Evolutionary conservation across 1,140 invertebrate genomes (phyloP), one percentile per base, ranked within the genome.

Genomic region (Eriocheir sinensis): DNA sequence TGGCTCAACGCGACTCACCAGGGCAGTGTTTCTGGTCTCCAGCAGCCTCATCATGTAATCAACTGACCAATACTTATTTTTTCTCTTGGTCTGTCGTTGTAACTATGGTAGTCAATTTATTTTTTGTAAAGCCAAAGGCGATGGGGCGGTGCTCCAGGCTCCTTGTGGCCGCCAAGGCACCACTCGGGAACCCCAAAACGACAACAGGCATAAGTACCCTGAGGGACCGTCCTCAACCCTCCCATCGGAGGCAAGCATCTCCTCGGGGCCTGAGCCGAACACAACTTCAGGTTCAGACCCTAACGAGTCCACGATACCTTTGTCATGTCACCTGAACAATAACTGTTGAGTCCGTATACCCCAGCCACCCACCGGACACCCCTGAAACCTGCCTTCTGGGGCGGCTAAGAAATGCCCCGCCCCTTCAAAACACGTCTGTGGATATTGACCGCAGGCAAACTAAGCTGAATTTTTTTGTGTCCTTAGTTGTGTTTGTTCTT

Each of bases 221-320:
- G 21, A n/a, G 60, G 60, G 60, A 72, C 4, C 60, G 27, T 72
- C 60, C 27, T 72, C 21, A 27, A 72, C 60, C 60, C 60, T 72
- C 60, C 60, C 60, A 72, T 72, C n/a, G 60, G 60, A 8, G 60
- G 6, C 1, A n/a, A 4, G 27, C 60, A 72, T 3, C 27, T 27
- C 60, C 60, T n/a, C 8, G 21, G n/a, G 60, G 60, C 60, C 27
- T 72, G 60, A n/a, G 60, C 60, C 2, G 27, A 72, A 72, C 60
- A 72, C 60, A 72, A 72, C 21, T 72, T 72, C n/a, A n/a, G 60
- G 60, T 72, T 72, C n/a, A n/a, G 60, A 72, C 60, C n/a, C 60
- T 72, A 21, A 72, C 60, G 2, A 72, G 27, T 6, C 6, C 60
- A 72, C 60, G 2, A 72, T 72, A 27, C 6, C 60, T 2, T 72